Base-by-base conservation (phyloP, 2,113 vertebrate species). In the Chloropsis hardwickii region DNA sequence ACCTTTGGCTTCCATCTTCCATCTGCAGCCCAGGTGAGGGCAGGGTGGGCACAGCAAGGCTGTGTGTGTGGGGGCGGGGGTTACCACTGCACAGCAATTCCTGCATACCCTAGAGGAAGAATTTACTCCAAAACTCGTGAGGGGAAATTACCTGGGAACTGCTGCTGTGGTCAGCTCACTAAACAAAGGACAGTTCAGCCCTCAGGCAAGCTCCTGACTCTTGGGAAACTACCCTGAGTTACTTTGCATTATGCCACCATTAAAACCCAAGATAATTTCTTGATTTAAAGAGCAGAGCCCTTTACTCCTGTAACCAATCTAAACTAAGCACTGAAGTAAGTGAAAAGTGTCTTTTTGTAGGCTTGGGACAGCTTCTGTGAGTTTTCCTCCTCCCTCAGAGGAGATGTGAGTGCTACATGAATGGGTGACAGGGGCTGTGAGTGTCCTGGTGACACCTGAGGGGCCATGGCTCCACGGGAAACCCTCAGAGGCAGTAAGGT, bases 41-140 rank as follows among this genome's bases (percentile, higher is more conserved):
- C 51, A 81, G 15, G 5, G 23, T 35, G 62, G 70, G 47, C 54
- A 40, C 54, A 56, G 67, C 33, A 44, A 40, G 15, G 33, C 21
- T 21, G 19, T 29, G 12, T 0, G 19, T 29, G 12, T 0, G 1
- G 0, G 23, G 4, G 12, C 0, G 1, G 0, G 23, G 4, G 6
- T 40, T 31, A 40, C 58, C 54, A 44, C 0, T 19, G 16, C 69
- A 42, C 31, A 71, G 50, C 17, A 56, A 44, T 80, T 33, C 57
- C 64, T 76, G n/a, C n/a, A n/a, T 4, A n/a, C 19, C 62, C 57
- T 11, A 48, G 19, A 86, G 82, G 31, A 61, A 80, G 45, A 31
- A 57, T 86, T 88, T 35, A 60, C 42, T 56, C 53, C 53, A 79
- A 39, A 87, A 56, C 8, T 58, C 0, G 0, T 3, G n/a, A 88